These are phyloP conservation scores for Adelphocoris suturalis DNA, from an alignment of 2,888 invertebrate species.

Conservation along the genomic window DNA sequence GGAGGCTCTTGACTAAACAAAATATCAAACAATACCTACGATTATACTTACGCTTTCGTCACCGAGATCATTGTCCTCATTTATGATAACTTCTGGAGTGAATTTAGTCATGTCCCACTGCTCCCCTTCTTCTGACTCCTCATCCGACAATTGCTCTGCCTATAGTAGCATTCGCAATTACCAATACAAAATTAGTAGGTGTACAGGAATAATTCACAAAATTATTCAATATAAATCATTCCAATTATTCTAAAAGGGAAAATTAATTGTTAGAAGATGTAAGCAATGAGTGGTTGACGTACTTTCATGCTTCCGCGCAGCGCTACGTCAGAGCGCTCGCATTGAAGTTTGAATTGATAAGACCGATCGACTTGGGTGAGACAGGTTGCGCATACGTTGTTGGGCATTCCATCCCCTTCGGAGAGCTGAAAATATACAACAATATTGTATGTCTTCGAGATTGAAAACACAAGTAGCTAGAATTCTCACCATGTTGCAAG, in stretches of 20 bases:
- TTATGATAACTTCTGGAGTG: slow-evolving; percentile 76
- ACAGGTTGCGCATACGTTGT: slow-evolving; percentile 74
- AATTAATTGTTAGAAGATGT: no score
- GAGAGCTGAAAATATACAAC: slow-evolving; percentile 70
- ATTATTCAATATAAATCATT: no score
- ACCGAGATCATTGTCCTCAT: slow-evolving; percentile 73
- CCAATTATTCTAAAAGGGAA: no score
- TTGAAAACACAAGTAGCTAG: no score
- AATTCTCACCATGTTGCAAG: no score
- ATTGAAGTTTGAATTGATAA: slow-evolving; percentile 75
- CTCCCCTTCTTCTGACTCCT: slow-evolving; percentile 73
- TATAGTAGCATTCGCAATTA: background rate
- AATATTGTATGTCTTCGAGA: no score
- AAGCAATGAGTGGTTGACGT: background rate
- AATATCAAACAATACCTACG: no score
- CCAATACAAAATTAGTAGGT: background rate
- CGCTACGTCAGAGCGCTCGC: slow-evolving; percentile 75
- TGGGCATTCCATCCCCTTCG: slow-evolving; percentile 75
- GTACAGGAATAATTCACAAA: background rate
- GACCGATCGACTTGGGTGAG: slow-evolving; percentile 75
- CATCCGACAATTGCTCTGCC: slow-evolving; percentile 68
- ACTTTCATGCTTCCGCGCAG: slow-evolving; percentile 72
- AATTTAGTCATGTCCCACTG: slow-evolving; percentile 76
- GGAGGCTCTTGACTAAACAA: no score
- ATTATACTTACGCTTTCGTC: slow-evolving; percentile 44